phyloP scores from a whole-genome alignment of 2,113 vertebrate species.

The Chlorocebus sabaeus region DNA sequence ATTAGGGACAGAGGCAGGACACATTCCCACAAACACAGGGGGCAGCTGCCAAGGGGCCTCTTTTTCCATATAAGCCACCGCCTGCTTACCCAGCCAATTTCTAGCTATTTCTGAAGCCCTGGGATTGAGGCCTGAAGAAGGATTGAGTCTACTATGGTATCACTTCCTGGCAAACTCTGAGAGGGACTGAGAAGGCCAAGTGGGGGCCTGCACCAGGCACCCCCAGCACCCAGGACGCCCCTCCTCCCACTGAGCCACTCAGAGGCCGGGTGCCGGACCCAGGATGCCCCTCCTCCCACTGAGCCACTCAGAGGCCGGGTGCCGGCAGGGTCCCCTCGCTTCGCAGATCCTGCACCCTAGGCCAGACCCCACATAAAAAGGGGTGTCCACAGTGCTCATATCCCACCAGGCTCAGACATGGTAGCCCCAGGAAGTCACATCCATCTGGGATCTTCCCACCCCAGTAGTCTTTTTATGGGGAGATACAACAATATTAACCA shows the following conservation, averaged over 20 bases:
- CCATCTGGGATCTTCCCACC: neutral
- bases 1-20: conserved; percentile 39
- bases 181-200: neutral
- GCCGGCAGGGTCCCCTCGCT: neutral
- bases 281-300: fast-evolving
- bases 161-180: neutral
- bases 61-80: neutral
- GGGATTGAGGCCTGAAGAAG: neutral
- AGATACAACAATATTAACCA: neutral
- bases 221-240: fast-evolving
- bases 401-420: fast-evolving
- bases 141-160: neutral
- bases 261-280: neutral
- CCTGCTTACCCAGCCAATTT: neutral
- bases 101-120: neutral
- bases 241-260: neutral
- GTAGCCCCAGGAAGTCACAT: neutral
- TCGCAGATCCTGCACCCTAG: neutral
- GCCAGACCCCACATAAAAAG: neutral
- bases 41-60: no score
- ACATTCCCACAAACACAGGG: conserved; percentile 32
- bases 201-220: neutral
- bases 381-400: neutral
- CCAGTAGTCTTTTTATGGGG: neutral
- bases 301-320: neutral